Evolutionary conservation across 1,140 invertebrate genomes (phyloP), one percentile per base, ranked within the genome.

Genomic region (Carcinoscorpius rotundicauda): DNA sequence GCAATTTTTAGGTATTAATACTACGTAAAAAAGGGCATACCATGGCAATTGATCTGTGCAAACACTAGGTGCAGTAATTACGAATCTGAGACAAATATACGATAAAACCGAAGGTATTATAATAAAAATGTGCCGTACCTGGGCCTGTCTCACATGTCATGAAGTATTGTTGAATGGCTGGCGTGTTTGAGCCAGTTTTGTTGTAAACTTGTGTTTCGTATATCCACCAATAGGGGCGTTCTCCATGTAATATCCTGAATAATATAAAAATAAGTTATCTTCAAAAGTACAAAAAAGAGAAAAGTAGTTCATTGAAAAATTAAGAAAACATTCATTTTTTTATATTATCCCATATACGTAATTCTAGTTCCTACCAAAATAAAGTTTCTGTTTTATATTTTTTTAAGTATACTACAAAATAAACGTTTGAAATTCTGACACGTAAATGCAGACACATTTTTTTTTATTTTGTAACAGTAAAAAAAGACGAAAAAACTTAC

Each of bases 211-310:
- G 53, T 4, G 67, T 79, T 67, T 84, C 81, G n/a, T 76, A 74
- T 3, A 85, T 77, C 83, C 84, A 86, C 84, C 84, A 86, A 69
- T 82, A 86, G 4, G 85, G 85, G 49, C 85, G 76, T 64, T 84
- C 80, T 70, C 85, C 84, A 74, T 80, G 74, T 3, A 85, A 69
- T 65, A 81, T 71, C 83, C 84, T 85, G 70, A 5, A 63, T 49
- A n/a, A 5, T 48, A 60, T 55, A 29, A 64, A n/a, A 4, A 29
- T 29, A 29, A 29, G 29, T 29, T 29, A 1, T 29, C 29, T 1
- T 71, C 58, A 59, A 56, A 66, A 52, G 60, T 58, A 66, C n/a
- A 66, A 62, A 63, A 59, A 0, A 52, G 62, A 58, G 52, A 9
- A 65, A 68, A 64, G 10, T 52, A 29, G 29, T 29, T 29, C 29